Evolutionary conservation across 2,797 vertebrate species (phyloP).

Genomic region (Protosalanx chinensis): DNA sequence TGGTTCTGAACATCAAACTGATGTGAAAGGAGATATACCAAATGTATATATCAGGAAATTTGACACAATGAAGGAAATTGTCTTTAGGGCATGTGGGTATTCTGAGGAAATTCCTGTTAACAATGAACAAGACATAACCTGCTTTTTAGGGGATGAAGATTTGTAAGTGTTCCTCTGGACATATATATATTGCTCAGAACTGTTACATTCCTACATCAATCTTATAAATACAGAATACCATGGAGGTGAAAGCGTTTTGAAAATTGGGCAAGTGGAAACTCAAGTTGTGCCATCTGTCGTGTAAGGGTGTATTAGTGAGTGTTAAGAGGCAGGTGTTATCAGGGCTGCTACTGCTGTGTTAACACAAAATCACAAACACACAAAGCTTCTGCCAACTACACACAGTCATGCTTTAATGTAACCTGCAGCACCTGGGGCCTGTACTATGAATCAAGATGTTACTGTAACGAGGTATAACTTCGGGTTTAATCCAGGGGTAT

Average conservation of each 20-base stretch:
- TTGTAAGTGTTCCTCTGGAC: too few relatives aligned
- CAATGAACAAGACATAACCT: background rate
- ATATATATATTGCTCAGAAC: background rate
- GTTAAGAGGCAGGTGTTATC: constrained; percentile 52
- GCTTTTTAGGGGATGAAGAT: too few relatives aligned
- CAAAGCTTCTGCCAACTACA: background rate
- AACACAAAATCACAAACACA: background rate
- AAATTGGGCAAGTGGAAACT: constrained; percentile 33
- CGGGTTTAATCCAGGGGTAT: too few relatives aligned
- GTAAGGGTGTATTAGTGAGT: constrained; percentile 43
- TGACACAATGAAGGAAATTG: background rate
- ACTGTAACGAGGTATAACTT: too few relatives aligned
- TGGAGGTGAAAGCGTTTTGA: background rate
- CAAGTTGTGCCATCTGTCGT: constrained; percentile 57
- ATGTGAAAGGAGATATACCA: background rate
- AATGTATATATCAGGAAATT: background rate
- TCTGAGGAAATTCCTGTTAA: background rate
- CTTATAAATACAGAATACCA: too few relatives aligned
- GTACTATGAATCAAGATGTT: too few relatives aligned
- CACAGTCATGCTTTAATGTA: background rate
- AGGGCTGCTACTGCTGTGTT: constrained; percentile 19
- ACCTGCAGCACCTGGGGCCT: too few relatives aligned
- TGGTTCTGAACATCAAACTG: background rate
- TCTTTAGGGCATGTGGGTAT: too few relatives aligned
- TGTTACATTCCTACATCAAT: background rate